phyloP scores from a whole-genome alignment of 1,140 invertebrate species.

The Pogonomyrmex barbatus region DNA sequence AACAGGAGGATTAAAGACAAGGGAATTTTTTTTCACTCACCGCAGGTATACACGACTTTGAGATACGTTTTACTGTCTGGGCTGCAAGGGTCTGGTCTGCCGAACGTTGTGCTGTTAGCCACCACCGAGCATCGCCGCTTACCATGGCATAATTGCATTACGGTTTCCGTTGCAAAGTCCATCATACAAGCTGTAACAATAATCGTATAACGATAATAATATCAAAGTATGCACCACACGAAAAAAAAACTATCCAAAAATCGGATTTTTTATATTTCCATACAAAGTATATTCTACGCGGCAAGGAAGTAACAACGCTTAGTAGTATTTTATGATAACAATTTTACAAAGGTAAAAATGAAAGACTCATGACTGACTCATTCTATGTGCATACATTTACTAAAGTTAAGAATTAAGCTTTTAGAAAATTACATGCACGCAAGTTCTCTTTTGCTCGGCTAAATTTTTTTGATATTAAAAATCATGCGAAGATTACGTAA shows the following conservation, averaged over 20 bases:
- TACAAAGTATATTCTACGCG: neutral
- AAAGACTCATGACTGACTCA: neutral
- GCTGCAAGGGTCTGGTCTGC: constrained; percentile 90
- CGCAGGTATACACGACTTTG: constrained; percentile 97
- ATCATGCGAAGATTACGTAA: neutral
- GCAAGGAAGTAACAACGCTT: neutral
- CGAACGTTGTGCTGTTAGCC: constrained; percentile 94
- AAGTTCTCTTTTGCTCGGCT: neutral
- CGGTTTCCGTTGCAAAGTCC: constrained; percentile 94
- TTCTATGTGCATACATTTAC: neutral
- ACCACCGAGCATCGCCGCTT: constrained; percentile 93
- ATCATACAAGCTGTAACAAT: constrained; percentile 93
- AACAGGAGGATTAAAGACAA: neutral
- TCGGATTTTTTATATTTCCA: neutral
- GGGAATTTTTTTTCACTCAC: constrained; percentile 88
- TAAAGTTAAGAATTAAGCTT: neutral
- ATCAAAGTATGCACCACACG: too few species aligned
- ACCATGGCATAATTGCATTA: constrained; percentile 96
- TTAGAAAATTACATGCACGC: neutral
- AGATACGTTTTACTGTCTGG: constrained; percentile 95
- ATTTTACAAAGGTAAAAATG: neutral
- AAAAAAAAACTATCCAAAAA: neutral
- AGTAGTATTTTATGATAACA: neutral
- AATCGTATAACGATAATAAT: neutral
- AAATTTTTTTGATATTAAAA: neutral